Conservation (phyloP, 2,113 vertebrate genomes). For the Festucalex cinctus region DNA sequence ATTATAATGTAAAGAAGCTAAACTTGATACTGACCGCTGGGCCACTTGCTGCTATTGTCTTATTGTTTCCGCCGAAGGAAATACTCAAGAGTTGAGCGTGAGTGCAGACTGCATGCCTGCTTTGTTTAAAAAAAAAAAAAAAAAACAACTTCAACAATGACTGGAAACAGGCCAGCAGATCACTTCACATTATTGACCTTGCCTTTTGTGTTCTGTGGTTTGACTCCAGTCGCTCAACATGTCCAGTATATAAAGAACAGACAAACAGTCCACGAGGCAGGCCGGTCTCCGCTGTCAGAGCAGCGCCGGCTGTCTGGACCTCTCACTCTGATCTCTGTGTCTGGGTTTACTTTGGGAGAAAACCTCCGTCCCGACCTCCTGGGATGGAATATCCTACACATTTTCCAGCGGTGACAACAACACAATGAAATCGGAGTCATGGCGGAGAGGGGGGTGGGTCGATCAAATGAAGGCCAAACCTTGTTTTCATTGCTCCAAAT, state of each 20-base stretch:
- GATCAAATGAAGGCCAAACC: background rate
- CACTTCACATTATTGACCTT: constrained; percentile 51
- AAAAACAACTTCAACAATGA: constrained; percentile 39
- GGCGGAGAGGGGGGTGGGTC: background rate
- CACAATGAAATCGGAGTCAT: constrained; percentile 22
- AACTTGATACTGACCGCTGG: constrained; percentile 9
- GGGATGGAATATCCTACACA: constrained; percentile 15
- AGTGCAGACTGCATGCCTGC: constrained; percentile 43
- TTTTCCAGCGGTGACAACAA: constrained; percentile 29
- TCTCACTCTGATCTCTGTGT: constrained; percentile 33
- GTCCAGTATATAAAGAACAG: constrained; percentile 48
- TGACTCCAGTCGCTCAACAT: constrained; percentile 21
- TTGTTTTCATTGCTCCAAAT: constrained; percentile 4
- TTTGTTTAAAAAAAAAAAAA: constrained; percentile 27
- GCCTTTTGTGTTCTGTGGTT: constrained; percentile 28
- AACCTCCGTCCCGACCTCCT: constrained; percentile 10
- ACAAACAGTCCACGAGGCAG: constrained; percentile 27
- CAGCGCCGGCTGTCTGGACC: constrained; percentile 44
- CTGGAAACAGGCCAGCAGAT: constrained; percentile 48
- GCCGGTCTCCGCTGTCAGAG: constrained; percentile 23
- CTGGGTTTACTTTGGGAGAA: constrained; percentile 10
- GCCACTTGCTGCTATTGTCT: constrained; percentile 59
- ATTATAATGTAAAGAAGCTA: background rate
- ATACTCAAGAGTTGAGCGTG: constrained; percentile 51
- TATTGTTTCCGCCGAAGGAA: constrained; percentile 64